Evolutionary conservation across 2,113 vertebrate species (phyloP).

Genomic region (Procapra przewalskii): DNA sequence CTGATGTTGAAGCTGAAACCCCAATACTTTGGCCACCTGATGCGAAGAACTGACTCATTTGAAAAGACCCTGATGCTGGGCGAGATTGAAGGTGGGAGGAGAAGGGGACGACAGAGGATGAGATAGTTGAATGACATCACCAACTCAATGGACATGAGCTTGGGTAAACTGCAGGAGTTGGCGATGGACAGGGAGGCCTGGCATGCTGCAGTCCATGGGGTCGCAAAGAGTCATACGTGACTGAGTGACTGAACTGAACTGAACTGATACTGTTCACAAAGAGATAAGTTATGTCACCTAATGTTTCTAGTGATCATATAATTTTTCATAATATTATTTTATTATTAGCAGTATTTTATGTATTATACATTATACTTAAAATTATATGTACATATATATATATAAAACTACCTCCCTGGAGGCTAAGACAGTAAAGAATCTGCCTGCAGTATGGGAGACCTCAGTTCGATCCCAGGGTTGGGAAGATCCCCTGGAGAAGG

Average conservation of each 20-base stretch:
- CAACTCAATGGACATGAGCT: neutral
- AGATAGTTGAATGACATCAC: neutral
- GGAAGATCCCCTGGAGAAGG: neutral
- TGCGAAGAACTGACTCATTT: neutral
- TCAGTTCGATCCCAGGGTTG: neutral
- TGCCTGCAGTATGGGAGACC: neutral
- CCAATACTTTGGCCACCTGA: neutral
- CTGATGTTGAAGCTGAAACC: neutral
- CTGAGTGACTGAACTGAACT: neutral
- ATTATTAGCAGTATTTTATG: neutral
- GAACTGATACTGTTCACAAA: neutral
- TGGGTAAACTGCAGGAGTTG: neutral
- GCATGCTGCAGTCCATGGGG: neutral
- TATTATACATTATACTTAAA: neutral
- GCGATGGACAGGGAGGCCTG: neutral
- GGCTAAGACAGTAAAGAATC: neutral
- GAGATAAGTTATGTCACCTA: neutral
- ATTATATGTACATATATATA: neutral
- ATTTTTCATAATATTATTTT: neutral
- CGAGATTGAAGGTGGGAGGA: neutral
- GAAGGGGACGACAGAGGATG: neutral
- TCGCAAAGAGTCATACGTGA: neutral
- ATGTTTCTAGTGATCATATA: neutral
- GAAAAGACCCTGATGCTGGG: neutral
- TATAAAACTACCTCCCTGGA: neutral